These are phyloP conservation scores for Pedetes capensis DNA, from an alignment of 2,113 vertebrate genomes.

Conservation along the genomic window DNA sequence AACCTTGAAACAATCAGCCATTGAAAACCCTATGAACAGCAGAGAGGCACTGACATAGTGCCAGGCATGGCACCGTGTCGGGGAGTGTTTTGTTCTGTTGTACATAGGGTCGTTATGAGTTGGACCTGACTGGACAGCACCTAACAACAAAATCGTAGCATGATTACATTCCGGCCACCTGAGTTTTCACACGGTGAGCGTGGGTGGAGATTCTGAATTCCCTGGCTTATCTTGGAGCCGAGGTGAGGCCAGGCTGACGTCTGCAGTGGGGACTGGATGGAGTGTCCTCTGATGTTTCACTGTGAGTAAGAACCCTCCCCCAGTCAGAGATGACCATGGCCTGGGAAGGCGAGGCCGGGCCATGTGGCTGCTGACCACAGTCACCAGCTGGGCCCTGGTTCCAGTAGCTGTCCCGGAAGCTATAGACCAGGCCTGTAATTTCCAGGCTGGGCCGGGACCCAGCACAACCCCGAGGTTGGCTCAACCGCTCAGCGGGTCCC, in stretches of 20 bases:
- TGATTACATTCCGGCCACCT: rapidly evolving
- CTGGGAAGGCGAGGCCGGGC: not conserved
- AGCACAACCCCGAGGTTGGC: constrained; percentile 23
- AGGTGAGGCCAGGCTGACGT: not conserved
- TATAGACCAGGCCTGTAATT: constrained; percentile 63
- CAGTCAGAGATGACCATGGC: not conserved
- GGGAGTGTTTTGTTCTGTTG: too few relatives aligned
- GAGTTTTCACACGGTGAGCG: not conserved
- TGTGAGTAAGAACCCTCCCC: not conserved
- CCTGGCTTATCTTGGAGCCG: not conserved
- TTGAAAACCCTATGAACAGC: too few relatives aligned
- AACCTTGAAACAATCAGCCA: too few relatives aligned
- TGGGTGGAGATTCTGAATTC: not conserved
- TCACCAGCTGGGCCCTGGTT: not conserved
- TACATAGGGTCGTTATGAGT: too few relatives aligned
- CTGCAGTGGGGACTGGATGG: not conserved
- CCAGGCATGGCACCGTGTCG: too few relatives aligned
- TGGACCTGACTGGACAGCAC: too few relatives aligned
- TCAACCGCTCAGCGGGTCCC: not conserved
- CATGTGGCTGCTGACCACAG: constrained; percentile 47
- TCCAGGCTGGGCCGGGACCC: constrained; percentile 55
- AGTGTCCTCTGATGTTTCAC: not conserved
- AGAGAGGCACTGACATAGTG: too few relatives aligned
- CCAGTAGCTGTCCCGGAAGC: constrained; percentile 64
- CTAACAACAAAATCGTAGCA: too few relatives aligned